Evolutionary conservation across 2,113 vertebrate species (phyloP).

Genomic region (Oreochromis spilurus): DNA sequence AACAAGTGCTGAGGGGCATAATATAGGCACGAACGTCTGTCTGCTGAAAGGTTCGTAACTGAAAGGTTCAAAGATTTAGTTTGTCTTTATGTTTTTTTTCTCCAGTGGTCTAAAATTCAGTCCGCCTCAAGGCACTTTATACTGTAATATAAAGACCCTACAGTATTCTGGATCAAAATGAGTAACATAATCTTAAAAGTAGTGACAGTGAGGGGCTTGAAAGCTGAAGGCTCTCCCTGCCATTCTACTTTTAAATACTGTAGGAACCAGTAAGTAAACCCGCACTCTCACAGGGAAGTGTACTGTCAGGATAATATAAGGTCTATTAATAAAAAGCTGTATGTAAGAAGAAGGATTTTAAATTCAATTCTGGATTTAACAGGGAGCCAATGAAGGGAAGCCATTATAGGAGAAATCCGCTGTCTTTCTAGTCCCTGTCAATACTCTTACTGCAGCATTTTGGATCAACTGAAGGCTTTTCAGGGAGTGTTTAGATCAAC

Average conservation of each 20-base stretch:
- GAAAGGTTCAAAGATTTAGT: background rate
- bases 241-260: background rate
- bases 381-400: background rate
- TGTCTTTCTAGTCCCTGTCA: accelerated
- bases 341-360: background rate
- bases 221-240: background rate
- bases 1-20: background rate
- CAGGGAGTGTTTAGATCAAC: background rate
- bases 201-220: background rate
- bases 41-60: background rate
- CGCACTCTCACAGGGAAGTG: background rate
- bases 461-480: background rate
- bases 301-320: background rate
- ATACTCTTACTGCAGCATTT: background rate
- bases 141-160: background rate
- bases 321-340: background rate
- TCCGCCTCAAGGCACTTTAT: background rate
- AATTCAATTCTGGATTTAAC: background rate
- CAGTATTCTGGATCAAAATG: background rate
- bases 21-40: background rate
- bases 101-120: background rate
- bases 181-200: background rate
- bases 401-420: background rate
- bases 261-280: background rate
- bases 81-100: background rate